These are phyloP conservation scores for Elaeidobius kamerunicus DNA, from an alignment of 2,888 invertebrate species.

Conservation along the genomic window DNA sequence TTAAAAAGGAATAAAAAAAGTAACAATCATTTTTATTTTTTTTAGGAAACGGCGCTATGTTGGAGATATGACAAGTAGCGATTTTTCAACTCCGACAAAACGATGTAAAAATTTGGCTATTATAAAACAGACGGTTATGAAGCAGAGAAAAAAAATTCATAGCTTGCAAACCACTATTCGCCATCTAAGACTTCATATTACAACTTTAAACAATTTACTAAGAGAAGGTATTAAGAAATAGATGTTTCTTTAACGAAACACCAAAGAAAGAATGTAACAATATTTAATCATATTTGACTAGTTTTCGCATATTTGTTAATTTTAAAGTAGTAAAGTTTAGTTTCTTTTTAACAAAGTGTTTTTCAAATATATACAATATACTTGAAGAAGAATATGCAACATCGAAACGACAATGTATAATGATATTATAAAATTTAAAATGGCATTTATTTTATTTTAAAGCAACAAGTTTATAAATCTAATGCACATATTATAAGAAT, in stretches of 20 bases:
- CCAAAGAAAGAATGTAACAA: too few species aligned
- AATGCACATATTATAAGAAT: too few species aligned
- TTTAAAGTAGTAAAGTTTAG: too few species aligned
- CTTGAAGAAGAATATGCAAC: too few species aligned
- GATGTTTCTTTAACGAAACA: neutral
- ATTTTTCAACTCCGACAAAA: conserved; percentile 26
- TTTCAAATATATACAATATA: too few species aligned
- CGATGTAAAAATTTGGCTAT: conserved; percentile 9
- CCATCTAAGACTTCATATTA: neutral
- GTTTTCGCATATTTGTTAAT: neutral
- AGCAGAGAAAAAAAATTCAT: conserved; percentile 11
- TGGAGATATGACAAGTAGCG: conserved; percentile 20
- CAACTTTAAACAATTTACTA: neutral
- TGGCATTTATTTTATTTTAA: too few species aligned
- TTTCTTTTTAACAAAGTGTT: too few species aligned
- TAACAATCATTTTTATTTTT: too few species aligned
- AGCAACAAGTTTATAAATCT: too few species aligned
- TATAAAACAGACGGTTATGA: conserved; percentile 7
- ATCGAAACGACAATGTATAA: too few species aligned
- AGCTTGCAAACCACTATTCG: conserved; percentile 8
- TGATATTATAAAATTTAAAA: too few species aligned
- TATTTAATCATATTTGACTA: neutral
- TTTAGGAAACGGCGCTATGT: conserved; percentile 19
- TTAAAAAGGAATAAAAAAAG: too few species aligned
- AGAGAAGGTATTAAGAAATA: neutral